phyloP scores from a whole-genome alignment of 2,113 vertebrate genomes.

The Poicephalus gulielmi region DNA sequence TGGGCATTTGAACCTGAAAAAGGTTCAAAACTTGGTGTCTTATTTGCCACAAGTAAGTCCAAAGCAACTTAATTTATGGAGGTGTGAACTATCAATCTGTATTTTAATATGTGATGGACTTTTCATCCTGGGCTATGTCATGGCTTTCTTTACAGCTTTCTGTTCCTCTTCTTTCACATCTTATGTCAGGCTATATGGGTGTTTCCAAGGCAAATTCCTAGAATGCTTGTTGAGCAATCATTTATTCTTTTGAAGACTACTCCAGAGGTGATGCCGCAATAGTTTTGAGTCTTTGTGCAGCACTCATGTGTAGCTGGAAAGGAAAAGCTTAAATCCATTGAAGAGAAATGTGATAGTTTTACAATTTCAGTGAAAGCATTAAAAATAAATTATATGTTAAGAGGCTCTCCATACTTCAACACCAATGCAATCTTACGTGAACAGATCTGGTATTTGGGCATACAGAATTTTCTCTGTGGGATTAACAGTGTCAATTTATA shows the following conservation, averaged over 20 bases:
- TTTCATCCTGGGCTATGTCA: background rate
- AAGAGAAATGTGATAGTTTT: background rate
- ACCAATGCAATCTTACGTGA: constrained; percentile 19
- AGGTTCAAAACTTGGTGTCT: background rate
- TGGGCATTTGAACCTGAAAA: background rate
- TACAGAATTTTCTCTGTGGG: background rate
- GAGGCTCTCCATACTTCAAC: constrained; percentile 24
- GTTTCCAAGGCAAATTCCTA: background rate
- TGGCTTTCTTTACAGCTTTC: background rate
- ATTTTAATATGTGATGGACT: background rate
- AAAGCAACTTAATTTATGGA: background rate
- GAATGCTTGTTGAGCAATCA: background rate
- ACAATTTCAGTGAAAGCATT: constrained; percentile 30
- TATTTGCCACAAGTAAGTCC: background rate
- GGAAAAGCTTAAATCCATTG: background rate
- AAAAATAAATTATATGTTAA: constrained; percentile 52
- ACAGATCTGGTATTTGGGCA: constrained; percentile 3
- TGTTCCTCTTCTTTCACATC: background rate
- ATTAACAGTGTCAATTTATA: constrained; percentile 39
- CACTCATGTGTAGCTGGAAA: background rate
- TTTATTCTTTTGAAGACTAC: background rate
- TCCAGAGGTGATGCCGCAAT: background rate
- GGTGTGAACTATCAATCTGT: background rate
- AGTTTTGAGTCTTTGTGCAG: background rate
- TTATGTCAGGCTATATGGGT: background rate